A percentile compares a stretch with the other conserved stretches of the same genome.
Evolutionary conservation across 2,797 vertebrate genomes (phyloP).

Genomic region (Poecile montanus): DNA sequence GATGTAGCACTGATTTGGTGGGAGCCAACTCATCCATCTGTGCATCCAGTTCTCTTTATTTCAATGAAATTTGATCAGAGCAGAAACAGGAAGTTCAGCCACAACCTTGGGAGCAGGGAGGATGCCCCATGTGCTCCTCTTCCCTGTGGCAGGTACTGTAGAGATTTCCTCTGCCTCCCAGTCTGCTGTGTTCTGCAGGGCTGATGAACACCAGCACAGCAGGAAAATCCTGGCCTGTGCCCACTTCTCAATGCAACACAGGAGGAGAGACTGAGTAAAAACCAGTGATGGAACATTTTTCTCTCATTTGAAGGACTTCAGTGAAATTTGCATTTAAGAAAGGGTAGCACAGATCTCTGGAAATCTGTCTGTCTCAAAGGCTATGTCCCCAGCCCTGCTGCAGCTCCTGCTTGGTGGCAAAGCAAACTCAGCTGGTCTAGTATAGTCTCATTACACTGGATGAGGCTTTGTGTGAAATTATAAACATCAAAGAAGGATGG

Average conservation of each 20-base stretch:
- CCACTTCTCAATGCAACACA: conserved; percentile 73
- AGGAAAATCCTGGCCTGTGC: conserved; percentile 84
- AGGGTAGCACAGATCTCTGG: neutral
- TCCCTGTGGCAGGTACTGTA: too few species aligned
- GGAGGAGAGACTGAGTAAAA: neutral
- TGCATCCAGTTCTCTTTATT: neutral
- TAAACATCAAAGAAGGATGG: neutral
- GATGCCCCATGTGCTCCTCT: neutral
- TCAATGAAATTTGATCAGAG: neutral
- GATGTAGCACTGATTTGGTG: neutral
- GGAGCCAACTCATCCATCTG: neutral
- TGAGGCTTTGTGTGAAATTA: neutral
- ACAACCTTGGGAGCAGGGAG: neutral
- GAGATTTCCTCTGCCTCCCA: conserved; percentile 9
- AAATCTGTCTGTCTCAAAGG: neutral
- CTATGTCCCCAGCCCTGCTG: rapidly evolving
- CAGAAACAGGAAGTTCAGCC: neutral
- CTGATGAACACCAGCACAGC: conserved; percentile 84
- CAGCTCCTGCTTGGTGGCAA: neutral
- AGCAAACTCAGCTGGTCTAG: neutral
- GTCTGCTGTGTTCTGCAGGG: conserved; percentile 86
- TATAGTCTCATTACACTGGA: rapidly evolving
- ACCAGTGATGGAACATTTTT: neutral
- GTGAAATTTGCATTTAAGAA: neutral
- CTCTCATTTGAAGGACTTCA: neutral